Evolutionary conservation across 1,140 invertebrate species (phyloP), one percentile per base, ranked within the genome.

Genomic region (Scaptomyza hsui): DNA sequence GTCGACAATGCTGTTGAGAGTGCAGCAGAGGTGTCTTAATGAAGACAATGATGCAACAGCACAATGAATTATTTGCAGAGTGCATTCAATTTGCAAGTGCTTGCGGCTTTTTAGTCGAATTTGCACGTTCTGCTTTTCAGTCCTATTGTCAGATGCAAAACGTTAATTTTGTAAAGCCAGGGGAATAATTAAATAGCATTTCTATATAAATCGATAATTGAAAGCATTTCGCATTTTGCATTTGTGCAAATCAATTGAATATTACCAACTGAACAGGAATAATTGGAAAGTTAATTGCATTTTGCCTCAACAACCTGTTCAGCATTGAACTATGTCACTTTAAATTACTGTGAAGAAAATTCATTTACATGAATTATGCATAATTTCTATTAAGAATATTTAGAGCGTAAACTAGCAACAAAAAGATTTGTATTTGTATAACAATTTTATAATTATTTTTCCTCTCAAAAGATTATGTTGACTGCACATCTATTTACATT

Each of bases 11-110:
- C 37, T 1, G 6, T 21, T 19, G 12, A 21, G 10, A 10, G 32
- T 18, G 26, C 7, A 9, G 26, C 26, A 7, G 26, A 62, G 47
- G 45, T 62, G 59, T 48, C 21, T 26, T 62, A 62, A 62, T 48
- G 44, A 47, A 24, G 44, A 60, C 44, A 60, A 29, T 37, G 47
- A 19, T 16, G 59, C 59, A 29, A 13, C 15, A 19, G 6, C 37
- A 39, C 59, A 51, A 41, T 59, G 24, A 29, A 48, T 24, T 26
- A 16, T 16, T 37, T 37, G 26, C 26, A 6, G 45, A 59, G 42
- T 45, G 26, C 42, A 10, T 35, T 59, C 26, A 59, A 45, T 59
- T 45, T 56, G 53, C n/a, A 57, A 44, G 15, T 41, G 55, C 41
- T 29, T 44, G 41, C 41, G 55, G 51, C 37, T 53, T 53, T 53